Conservation (phyloP, 1,140 invertebrate species). For the Solenopsis invicta region DNA sequence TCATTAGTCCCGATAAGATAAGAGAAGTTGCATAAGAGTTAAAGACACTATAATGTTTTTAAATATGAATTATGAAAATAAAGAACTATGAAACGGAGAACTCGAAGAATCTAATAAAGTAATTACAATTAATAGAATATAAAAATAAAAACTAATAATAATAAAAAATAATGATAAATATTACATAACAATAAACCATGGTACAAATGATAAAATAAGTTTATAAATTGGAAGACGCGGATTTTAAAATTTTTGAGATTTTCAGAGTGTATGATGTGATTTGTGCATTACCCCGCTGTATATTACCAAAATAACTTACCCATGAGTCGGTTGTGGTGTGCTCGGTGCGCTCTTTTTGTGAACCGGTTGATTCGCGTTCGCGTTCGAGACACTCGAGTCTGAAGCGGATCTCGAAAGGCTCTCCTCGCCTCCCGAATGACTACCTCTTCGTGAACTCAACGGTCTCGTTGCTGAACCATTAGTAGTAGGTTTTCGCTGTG, state of each 20-base stretch:
- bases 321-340: constrained; percentile 91
- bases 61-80: not conserved
- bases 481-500: constrained; percentile 84
- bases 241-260: not conserved
- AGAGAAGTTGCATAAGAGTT: constrained; percentile 17
- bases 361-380: constrained; percentile 86
- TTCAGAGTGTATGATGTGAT: constrained; percentile 26
- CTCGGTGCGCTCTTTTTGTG: constrained; percentile 90
- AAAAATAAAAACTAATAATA: constrained; percentile 3
- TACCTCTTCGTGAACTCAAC: constrained; percentile 85
- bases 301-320: constrained; percentile 86
- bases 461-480: constrained; percentile 85
- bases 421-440: constrained; percentile 91
- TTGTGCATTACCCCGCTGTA: constrained; percentile 4
- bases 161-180: not conserved
- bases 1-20: constrained; percentile 44
- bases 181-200: not conserved
- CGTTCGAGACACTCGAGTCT: constrained; percentile 94
- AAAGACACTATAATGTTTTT: constrained; percentile 1
- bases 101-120: not conserved
- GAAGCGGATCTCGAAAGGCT: constrained; percentile 95
- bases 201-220: not conserved
- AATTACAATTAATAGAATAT: not conserved
- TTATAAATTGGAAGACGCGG: not conserved
- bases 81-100: not conserved